Base-by-base conservation (phyloP, 2,113 vertebrate species). In the Lagopus leucura region DNA sequence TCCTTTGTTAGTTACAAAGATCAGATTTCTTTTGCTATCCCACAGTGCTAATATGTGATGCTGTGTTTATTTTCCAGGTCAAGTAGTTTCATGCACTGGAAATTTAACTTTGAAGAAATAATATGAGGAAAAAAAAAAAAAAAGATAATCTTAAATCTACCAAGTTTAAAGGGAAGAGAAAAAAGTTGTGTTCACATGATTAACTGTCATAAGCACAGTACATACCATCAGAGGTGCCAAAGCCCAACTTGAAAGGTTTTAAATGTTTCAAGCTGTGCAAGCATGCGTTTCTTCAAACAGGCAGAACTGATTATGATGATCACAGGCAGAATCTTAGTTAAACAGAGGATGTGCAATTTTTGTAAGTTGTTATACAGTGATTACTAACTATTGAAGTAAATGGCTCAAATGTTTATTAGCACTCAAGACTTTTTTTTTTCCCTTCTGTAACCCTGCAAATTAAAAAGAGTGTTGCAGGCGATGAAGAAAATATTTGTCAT, bases 181-280 rank as follows among this genome's bases (percentile, higher is more conserved):
- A 95, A 89, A 96, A 95, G 48, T 77, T 90, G 45, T 76, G 64
- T 94, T 96, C 88, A 94, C 94, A 95, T 95, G 94, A 98, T 97
- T 97, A 97, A 97, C 96, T 97, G 96, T 97, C 96, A 96, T 94
- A 96, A 94, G 95, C 90, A 96, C 42, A 78, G 88, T 69, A 93
- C 95, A 96, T 93, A 95, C 88, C 94, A 93, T 89, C 74, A 87
- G 95, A 92, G 52, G 89, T 97, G 96, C 96, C 96, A 97, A 95
- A 97, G 92, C 73, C 93, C 78, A 27, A 90, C 94, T 96, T 96
- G 96, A 97, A 98, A 97, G 92, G 86, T 94, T 97, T 95, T 96
- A 97, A 97, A 97, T 90, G 89, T 89, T 97, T 98, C 96, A 97
- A 96, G 96, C 93, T 97, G 95, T 94, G 92, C 81, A 96, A 97